phyloP scores from a whole-genome alignment of 2,888 invertebrate genomes.

The Cancer borealis region DNA sequence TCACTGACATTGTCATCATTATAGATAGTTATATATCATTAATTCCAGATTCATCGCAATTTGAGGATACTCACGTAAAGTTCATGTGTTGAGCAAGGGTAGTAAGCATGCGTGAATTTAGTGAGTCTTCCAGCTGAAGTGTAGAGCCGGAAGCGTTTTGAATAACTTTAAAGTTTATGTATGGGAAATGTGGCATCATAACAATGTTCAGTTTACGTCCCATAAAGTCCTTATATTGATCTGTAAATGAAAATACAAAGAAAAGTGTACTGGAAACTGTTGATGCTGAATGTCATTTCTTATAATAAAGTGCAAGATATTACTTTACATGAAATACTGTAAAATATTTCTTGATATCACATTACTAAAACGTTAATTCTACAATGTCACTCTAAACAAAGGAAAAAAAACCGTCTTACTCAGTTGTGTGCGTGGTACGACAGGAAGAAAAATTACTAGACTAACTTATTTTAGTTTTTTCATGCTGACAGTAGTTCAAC shows the following conservation, averaged over 20 bases:
- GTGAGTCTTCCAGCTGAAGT: constrained; percentile 42
- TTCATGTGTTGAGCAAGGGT: constrained; percentile 36
- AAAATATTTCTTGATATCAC: too few species aligned
- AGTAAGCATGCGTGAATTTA: constrained; percentile 50
- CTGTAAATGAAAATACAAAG: background rate
- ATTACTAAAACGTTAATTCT: too few species aligned
- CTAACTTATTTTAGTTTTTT: too few species aligned
- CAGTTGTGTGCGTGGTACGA: too few species aligned
- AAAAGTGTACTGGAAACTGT: background rate
- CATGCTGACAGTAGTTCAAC: too few species aligned
- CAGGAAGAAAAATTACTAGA: too few species aligned
- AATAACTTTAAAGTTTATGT: constrained; percentile 41
- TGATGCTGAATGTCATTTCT: too few species aligned
- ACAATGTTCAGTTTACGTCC: constrained; percentile 47
- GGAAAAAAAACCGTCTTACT: too few species aligned
- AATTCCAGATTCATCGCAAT: background rate
- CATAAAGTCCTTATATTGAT: background rate
- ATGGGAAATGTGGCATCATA: constrained; percentile 29
- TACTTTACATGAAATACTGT: too few species aligned
- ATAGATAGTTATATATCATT: background rate
- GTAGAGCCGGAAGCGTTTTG: background rate
- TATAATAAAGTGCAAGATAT: too few species aligned
- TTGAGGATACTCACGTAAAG: constrained; percentile 31
- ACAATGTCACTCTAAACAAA: too few species aligned
- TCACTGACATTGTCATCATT: background rate